These are phyloP conservation scores for Hybognathus amarus DNA, from an alignment of 2,797 vertebrate genomes.

Conservation along the genomic window DNA sequence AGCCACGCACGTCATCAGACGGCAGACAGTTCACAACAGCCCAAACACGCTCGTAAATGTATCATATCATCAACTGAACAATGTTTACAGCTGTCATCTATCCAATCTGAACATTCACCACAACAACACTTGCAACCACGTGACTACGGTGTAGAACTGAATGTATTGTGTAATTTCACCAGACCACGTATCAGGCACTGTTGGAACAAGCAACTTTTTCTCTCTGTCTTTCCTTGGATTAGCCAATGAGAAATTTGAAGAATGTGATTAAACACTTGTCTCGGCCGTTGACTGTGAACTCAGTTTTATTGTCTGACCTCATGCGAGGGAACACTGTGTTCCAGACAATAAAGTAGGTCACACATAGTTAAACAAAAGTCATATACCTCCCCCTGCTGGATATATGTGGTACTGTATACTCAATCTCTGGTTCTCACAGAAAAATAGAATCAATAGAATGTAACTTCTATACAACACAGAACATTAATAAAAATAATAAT, in stretches of 20 bases:
- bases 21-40: background rate
- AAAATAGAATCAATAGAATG: background rate
- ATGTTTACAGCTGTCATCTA: background rate
- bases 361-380: conserved; percentile 63
- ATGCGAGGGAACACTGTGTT: conserved; percentile 80
- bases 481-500: too few relatives aligned
- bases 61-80: background rate
- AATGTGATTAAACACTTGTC: conserved; percentile 56
- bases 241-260: conserved; percentile 31
- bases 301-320: conserved; percentile 70
- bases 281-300: conserved; percentile 62
- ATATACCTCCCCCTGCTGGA: conserved; percentile 76
- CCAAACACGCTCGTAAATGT: conserved; percentile 23
- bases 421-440: background rate
- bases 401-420: conserved; percentile 59
- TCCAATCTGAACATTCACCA: conserved; percentile 10
- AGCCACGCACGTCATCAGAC: background rate
- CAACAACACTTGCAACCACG: conserved; percentile 1
- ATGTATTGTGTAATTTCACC: background rate
- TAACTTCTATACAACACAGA: background rate
- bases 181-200: conserved; percentile 6
- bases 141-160: background rate
- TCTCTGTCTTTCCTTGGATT: background rate
- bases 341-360: conserved; percentile 80
- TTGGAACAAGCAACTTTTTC: conserved; percentile 1